Evolutionary conservation across 2,888 invertebrate genomes (phyloP), one percentile per base, ranked within the genome.

Genomic region (Leptodirus hochenwartii): DNA sequence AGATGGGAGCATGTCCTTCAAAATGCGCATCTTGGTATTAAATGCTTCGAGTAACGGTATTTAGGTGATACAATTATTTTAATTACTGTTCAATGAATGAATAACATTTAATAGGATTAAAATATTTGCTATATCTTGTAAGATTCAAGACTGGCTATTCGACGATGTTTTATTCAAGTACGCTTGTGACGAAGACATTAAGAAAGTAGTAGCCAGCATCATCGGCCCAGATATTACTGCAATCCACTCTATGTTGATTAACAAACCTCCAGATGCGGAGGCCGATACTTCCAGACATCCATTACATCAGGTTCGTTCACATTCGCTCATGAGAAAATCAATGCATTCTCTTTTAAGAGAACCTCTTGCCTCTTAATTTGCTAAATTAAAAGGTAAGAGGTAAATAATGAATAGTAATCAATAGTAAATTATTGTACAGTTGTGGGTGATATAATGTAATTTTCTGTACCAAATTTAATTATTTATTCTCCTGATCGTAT

Each of bases 231-330:
- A 78, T 40, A 62, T 81, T 26, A 66, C 71, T 41, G 78, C 74
- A 1, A 64, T 77, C 49, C 77, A 87, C 53, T 77, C 78, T 22
- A 87, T 88, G 85, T 57, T 87, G 17, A 84, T 88, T 43, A 85
- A 85, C 53, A 84, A 84, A 45, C 81, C 87, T 1, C 85, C 85
- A 0, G 82, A 85, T 48, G 51, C 66, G 22, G 72, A 72, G 44
- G 54, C 55, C n/a, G 52, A 56, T 27, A 62, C 67, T 1, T 64
- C 67, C 3, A 51, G 64, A 6, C 75, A 76, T 47, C 75, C 75
- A 1, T 56, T 72, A 1, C 76, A 76, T 47, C 67, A 74, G 62
- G 74, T 73, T 50, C 40, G 34, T 20, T 17, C 15, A 30, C 55
- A 58, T 5, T 58, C 56, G 40, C 43, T n/a, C n/a, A n/a, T n/a